Conservation (phyloP, 2,113 vertebrate genomes). For the Dicentrarchus labrax region DNA sequence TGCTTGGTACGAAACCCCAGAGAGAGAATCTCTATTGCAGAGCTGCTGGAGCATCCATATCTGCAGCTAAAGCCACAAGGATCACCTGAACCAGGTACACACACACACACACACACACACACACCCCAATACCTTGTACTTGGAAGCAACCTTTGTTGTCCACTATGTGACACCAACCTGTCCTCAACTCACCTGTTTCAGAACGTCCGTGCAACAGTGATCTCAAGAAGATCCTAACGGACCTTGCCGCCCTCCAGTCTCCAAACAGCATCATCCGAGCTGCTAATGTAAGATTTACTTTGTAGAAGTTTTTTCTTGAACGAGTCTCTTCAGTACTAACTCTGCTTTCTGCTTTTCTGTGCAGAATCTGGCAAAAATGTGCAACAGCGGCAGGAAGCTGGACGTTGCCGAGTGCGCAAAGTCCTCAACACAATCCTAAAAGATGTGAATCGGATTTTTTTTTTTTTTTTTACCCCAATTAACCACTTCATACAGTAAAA, state of each 20-base stretch:
- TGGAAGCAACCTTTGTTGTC: background rate
- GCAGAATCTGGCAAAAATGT: conserved; percentile 87
- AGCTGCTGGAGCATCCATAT: conserved; percentile 92
- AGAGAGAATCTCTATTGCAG: conserved; percentile 91
- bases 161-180: background rate
- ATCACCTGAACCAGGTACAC: conserved; percentile 85
- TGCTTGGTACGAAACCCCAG: conserved; percentile 94
- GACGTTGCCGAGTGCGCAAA: conserved; percentile 86
- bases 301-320: background rate
- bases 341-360: conserved; percentile 10
- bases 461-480: background rate
- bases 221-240: conserved; percentile 91
- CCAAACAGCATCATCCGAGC: conserved; percentile 95
- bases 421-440: conserved; percentile 59
- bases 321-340: background rate
- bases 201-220: conserved; percentile 82
- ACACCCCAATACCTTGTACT: background rate
- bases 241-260: conserved; percentile 94
- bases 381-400: conserved; percentile 82
- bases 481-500: conserved; percentile 33
- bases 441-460: conserved; percentile 46
- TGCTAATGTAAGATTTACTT: conserved; percentile 88
- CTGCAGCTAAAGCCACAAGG: conserved; percentile 89
- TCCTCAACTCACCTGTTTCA: conserved; percentile 34
- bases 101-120: too few relatives aligned